Base-by-base conservation (phyloP, 2,113 vertebrate species). In the Chrysemys picta region DNA sequence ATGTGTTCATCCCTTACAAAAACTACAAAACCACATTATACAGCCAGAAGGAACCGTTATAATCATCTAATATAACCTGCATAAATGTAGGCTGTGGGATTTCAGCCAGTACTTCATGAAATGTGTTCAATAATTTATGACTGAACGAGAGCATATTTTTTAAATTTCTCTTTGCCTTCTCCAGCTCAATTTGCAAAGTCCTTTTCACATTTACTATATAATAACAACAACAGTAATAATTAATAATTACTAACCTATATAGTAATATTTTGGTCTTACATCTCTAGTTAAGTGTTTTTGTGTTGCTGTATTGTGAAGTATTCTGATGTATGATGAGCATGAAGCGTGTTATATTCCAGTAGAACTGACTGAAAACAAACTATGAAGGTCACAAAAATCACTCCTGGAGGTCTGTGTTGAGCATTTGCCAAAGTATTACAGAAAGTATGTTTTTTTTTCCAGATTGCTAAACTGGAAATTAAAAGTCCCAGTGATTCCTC, bases 381-480 rank as follows among this genome's bases (percentile, higher is more conserved):
- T 79, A 83, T 86, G 72, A 89, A 83, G 53, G 45, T 83, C 62
- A 88, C 7, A 95, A 90, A 87, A 94, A 87, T 87, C 79, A 75
- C 75, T 91, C 75, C 75, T 92, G 87, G 75, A 94, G 53, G 83
- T 91, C 79, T 82, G 72, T 93, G 16, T 4, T 25, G 14, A 92
- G 65, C 19, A 42, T 89, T 45, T 82, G 92, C 88, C 79, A 89
- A 93, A 93, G 14, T 52, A 50, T 85, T 89, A 54, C 13, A 93
- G 56, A 65, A 94, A 1, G 1, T 11, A 31, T 87, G 2, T 7
- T 47, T 80, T 75, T 96, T 84, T 13, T 21, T 2, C 90, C 89
- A 93, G 65, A 47, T 85, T 91, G 80, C 85, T 93, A 57, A 95
- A 89, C 45, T 92, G 87, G 72, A 84, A 95, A 91, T 50, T 83